These are phyloP conservation scores for Porites lutea DNA, from an alignment of 64 coral and sea anemone genomes.

Conservation along the genomic window DNA sequence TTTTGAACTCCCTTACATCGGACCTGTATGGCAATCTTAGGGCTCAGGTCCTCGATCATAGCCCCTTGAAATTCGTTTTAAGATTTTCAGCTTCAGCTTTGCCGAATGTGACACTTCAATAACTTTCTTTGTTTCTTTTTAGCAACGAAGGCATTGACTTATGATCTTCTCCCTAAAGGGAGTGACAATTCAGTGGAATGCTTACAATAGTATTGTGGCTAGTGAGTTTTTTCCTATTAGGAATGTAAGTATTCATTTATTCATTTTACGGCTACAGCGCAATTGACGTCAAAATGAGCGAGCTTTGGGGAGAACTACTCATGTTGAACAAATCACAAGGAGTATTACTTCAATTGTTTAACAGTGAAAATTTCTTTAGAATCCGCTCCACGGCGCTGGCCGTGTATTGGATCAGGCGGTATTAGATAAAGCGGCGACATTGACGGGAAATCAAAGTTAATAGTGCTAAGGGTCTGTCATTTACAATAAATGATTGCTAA, in stretches of 20 bases:
- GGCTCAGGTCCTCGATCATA: too few relatives aligned
- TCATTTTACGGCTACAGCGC: not conserved
- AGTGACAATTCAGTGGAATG: too few relatives aligned
- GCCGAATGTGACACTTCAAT: too few relatives aligned
- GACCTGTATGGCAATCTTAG: too few relatives aligned
- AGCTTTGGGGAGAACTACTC: not conserved
- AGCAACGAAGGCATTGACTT: too few relatives aligned
- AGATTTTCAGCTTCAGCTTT: too few relatives aligned
- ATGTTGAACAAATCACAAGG: not conserved
- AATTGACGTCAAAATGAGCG: not conserved
- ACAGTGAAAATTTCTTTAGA: not conserved
- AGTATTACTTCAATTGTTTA: not conserved
- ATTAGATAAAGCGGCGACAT: not conserved
- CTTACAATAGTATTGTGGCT: too few relatives aligned
- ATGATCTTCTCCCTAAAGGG: too few relatives aligned
- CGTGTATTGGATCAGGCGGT: conserved; percentile 21
- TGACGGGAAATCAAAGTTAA: not conserved
- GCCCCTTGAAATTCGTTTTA: too few relatives aligned
- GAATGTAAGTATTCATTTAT: not conserved
- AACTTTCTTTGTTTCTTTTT: too few relatives aligned
- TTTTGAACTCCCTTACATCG: too few relatives aligned
- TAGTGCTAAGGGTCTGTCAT: not conserved
- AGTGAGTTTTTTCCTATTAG: not conserved
- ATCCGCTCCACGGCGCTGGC: not conserved
- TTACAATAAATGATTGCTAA: not conserved